These are phyloP conservation scores for Caenorhabditis tropicalis DNA, from an alignment of 1,140 invertebrate species.

Conservation along the genomic window DNA sequence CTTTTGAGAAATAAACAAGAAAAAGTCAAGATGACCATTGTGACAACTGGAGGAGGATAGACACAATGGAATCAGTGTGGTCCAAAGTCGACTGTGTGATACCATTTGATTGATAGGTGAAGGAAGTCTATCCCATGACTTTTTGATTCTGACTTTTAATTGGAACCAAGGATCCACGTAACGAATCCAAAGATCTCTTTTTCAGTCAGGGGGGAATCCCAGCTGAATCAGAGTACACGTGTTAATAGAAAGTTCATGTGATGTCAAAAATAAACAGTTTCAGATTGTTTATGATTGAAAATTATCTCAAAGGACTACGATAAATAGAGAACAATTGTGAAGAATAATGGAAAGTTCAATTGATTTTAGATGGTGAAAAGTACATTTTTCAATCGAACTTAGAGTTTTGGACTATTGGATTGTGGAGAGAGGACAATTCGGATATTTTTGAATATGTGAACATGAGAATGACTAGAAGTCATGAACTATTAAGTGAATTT, in stretches of 20 bases:
- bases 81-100: constrained; percentile 9
- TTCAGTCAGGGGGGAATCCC: not conserved
- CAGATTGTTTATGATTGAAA: not conserved
- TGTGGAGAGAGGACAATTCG: no score
- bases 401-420: not conserved
- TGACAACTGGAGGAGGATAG: not conserved
- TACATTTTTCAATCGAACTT: not conserved
- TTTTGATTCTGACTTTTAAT: not conserved
- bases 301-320: not conserved
- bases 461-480: no score
- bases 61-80: constrained; percentile 26
- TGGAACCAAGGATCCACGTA: not conserved
- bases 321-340: not conserved
- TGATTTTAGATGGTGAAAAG: not conserved
- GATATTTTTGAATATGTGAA: no score
- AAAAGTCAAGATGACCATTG: not conserved
- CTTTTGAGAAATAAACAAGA: not conserved
- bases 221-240: not conserved
- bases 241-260: not conserved
- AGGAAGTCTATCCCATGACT: constrained; percentile 31
- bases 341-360: not conserved
- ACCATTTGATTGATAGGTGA: constrained; percentile 2
- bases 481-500: no score
- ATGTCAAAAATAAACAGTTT: not conserved
- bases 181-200: not conserved